phyloP scores from a whole-genome alignment of 2,113 vertebrate species.

The Malurus alboscapulatus region DNA sequence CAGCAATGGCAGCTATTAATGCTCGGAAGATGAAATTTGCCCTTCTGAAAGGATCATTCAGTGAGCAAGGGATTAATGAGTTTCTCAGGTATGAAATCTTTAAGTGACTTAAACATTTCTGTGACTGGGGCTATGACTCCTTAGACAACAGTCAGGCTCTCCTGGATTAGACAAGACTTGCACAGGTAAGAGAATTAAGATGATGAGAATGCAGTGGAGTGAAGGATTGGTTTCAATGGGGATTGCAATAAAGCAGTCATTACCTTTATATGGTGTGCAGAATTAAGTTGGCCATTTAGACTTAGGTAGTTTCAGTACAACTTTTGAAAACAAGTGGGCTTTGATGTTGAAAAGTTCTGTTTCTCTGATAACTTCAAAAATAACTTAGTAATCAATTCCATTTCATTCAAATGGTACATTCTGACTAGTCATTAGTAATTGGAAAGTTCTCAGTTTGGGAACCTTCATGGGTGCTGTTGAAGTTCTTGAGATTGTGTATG shows the following conservation, averaged over 20 bases:
- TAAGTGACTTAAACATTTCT: background rate
- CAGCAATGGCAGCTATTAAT: slow-evolving; percentile 95
- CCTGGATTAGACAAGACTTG: background rate
- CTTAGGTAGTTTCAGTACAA: background rate
- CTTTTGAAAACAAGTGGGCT: background rate
- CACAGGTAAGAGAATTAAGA: background rate
- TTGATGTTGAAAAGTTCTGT: background rate
- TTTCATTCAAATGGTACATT: background rate
- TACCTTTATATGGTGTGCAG: background rate
- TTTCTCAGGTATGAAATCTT: slow-evolving; percentile 75
- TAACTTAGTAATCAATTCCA: background rate
- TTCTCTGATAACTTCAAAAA: background rate
- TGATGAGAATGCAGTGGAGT: background rate
- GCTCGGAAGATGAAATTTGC: slow-evolving; percentile 96
- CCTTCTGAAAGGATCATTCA: slow-evolving; percentile 93
- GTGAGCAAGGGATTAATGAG: slow-evolving; percentile 85
- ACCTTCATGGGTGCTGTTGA: background rate
- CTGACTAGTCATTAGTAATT: background rate
- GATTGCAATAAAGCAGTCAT: background rate
- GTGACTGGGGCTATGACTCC: background rate
- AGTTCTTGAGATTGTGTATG: background rate
- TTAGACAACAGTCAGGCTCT: background rate
- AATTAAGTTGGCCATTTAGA: background rate
- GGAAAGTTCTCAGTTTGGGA: background rate
- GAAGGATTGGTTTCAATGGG: background rate